These are phyloP conservation scores for Macrostomum lignano DNA, from an alignment of 1,140 invertebrate genomes.

Conservation along the genomic window DNA sequence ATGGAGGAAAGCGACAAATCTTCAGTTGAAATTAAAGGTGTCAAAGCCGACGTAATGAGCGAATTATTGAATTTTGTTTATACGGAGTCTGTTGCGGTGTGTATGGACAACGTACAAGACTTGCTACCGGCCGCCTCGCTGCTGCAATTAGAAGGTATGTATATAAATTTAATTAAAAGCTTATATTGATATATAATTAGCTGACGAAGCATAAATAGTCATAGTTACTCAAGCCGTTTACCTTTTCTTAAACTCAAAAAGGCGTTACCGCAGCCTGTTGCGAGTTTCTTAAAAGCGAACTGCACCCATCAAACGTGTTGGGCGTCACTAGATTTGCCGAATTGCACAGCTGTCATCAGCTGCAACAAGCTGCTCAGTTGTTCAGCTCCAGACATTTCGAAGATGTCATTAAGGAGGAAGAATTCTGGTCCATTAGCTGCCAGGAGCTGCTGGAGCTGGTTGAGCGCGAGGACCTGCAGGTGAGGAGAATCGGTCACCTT, in stretches of 20 bases:
- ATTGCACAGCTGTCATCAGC: conserved; percentile 13
- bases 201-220: no score
- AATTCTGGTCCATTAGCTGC: conserved; percentile 15
- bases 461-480: conserved; percentile 19
- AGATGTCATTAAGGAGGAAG: conserved; percentile 16
- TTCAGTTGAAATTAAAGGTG: no score
- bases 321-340: conserved; percentile 28
- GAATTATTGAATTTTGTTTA: conserved; percentile 64
- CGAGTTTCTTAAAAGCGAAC: conserved; percentile 17
- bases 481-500: conserved; percentile 7
- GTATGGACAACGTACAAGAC: conserved; percentile 57
- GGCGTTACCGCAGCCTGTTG: conserved; percentile 21
- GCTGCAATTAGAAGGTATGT: conserved; percentile 20
- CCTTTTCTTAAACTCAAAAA: no score
- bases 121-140: conserved; percentile 34
- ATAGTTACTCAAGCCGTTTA: no score
- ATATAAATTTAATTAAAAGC: no score
- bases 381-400: conserved; percentile 17
- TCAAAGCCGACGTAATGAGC: conserved; percentile 41
- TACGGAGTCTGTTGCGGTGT: conserved; percentile 40
- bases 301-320: conserved; percentile 18
- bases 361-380: conserved; percentile 13
- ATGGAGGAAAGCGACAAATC: no score
- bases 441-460: conserved; percentile 17
- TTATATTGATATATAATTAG: no score